Conservation (phyloP, 2,888 invertebrate species). For the Branchellion lobata region DNA sequence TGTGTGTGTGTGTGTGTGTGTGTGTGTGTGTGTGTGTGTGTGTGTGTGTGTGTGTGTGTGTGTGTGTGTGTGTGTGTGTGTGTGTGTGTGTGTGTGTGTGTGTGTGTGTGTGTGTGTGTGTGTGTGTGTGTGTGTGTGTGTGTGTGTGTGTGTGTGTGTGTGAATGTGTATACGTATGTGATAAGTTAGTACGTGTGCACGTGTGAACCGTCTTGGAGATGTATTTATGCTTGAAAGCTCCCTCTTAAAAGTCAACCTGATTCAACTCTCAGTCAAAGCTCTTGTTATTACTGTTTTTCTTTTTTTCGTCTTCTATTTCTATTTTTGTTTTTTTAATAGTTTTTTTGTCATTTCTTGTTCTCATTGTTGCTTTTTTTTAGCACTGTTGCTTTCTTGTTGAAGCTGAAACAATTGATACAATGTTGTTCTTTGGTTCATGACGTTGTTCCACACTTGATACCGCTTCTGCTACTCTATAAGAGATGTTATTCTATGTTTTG, state of each 20-base stretch:
- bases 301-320: too few relatives aligned
- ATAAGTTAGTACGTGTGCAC: neutral
- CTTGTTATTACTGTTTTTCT: too few relatives aligned
- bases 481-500: too few relatives aligned
- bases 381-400: too few relatives aligned
- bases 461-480: too few relatives aligned
- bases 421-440: too few relatives aligned
- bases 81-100: neutral
- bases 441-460: too few relatives aligned
- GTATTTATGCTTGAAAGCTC: conserved; percentile 8
- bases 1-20: neutral
- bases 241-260: neutral
- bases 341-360: neutral
- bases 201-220: neutral
- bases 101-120: conserved; percentile 6
- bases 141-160: conserved; percentile 12
- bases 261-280: neutral
- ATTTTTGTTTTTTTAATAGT: neutral
- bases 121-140: conserved; percentile 18
- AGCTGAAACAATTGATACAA: too few relatives aligned
- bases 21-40: neutral
- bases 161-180: neutral
- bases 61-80: neutral
- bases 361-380: too few relatives aligned
- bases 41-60: neutral